Evolutionary conservation across 1,140 invertebrate genomes (phyloP).

Genomic region (Saccostrea cuccullata): DNA sequence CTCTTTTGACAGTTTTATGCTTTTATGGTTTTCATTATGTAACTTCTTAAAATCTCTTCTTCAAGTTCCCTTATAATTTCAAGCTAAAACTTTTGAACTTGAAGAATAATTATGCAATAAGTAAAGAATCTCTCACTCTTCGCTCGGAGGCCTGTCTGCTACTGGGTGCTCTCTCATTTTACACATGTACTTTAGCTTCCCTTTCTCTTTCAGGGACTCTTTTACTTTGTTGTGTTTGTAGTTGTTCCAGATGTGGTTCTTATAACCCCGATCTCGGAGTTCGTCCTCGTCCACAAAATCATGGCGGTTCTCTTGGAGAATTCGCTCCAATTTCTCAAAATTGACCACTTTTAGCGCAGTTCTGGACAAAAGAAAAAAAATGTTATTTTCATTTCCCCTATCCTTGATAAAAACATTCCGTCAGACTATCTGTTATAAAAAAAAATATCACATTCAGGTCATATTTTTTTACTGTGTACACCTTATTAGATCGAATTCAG

Average conservation of each 20-base stretch:
- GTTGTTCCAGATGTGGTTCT: slow-evolving; percentile 66
- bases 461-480: too few species aligned
- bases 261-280: slow-evolving; percentile 66
- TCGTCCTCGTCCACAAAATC: slow-evolving; percentile 61
- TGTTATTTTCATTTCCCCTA: too few species aligned
- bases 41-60: not conserved
- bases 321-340: slow-evolving; percentile 60
- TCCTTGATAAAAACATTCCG: too few species aligned
- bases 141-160: slow-evolving; percentile 56
- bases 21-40: not conserved
- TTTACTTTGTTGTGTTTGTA: slow-evolving; percentile 67
- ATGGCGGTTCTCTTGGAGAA: slow-evolving; percentile 61
- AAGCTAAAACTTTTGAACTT: not conserved
- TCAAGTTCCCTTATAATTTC: not conserved
- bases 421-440: too few species aligned
- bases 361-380: slow-evolving; percentile 53
- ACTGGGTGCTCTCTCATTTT: slow-evolving; percentile 50
- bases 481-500: too few species aligned
- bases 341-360: slow-evolving; percentile 67
- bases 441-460: too few species aligned
- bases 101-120: not conserved
- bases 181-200: slow-evolving; percentile 65
- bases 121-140: slow-evolving; percentile 53
- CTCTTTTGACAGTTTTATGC: not conserved
- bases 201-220: slow-evolving; percentile 62